Conservation (phyloP, 2,888 invertebrate genomes). For the Tanypteryx hageni region DNA sequence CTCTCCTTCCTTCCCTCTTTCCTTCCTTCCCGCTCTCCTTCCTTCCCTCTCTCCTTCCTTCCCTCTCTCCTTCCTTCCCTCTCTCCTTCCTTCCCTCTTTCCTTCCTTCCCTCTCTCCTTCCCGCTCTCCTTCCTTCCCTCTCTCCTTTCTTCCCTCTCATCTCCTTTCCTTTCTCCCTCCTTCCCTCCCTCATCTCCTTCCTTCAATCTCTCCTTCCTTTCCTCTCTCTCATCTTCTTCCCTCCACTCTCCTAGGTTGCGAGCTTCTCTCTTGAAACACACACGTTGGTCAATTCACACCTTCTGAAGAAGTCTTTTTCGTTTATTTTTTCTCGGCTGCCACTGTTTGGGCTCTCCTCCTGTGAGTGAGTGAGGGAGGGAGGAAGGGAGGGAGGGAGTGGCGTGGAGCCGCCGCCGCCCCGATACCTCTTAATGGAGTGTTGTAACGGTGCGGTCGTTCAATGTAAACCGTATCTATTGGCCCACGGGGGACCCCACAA, state of each 20-base stretch:
- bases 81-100: background rate
- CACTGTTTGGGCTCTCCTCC: background rate
- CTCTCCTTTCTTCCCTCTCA: background rate
- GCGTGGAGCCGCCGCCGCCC: background rate
- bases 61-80: background rate
- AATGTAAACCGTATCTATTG: conserved; percentile 32
- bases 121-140: background rate
- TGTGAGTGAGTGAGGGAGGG: background rate
- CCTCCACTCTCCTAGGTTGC: background rate
- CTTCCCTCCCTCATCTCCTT: background rate
- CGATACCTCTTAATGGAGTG: conserved; percentile 20
- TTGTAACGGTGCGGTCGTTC: conserved; percentile 21
- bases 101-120: background rate
- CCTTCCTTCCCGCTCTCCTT: background rate
- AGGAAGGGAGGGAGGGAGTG: background rate
- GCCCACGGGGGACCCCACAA: background rate
- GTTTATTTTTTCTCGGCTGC: background rate
- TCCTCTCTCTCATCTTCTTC: background rate
- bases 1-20: background rate
- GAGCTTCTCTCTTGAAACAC: conserved; percentile 19
- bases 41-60: too few species aligned
- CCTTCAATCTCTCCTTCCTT: background rate
- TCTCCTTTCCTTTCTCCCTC: too few species aligned
- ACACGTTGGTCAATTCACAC: conserved; percentile 60
- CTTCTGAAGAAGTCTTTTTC: conserved; percentile 14